Evolutionary conservation across 2,113 vertebrate genomes (phyloP), one percentile per base, ranked within the genome.

Genomic region (Tylochromis polylepis): DNA sequence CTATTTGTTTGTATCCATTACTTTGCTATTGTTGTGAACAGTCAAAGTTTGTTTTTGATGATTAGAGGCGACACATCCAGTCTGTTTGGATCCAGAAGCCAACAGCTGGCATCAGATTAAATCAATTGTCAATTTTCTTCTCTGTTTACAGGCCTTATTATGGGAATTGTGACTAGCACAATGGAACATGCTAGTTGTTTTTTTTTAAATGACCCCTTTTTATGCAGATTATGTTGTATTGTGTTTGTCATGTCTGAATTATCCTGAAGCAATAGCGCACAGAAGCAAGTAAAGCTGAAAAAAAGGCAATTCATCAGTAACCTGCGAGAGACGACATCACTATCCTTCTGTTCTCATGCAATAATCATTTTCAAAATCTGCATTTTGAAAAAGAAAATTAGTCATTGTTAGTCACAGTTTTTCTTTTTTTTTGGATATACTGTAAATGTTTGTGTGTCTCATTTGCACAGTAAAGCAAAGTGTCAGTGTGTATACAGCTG

Each of bases 1-100:
- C 77, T 55, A 87, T 91, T 88, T 86, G 77, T 88, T 91, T 88
- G 38, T 49, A 51, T 79, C 79, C 55, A 89, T 91, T 93, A 89
- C 60, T 15, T 43, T n/a, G 36, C 79, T 79, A 85, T 72, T 87
- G 46, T 83, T 89, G 22, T 38, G 20, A 67, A 84, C 41, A 75
- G 81, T 91, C 87, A 51, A 29, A 56, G 11, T 87, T 86, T 58
- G 62, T 49, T 85, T 84, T 55, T 57, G 75, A 82, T 70, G 56
- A 91, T 86, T 38, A 36, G 24, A 85, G 34, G 81, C 38, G 85
- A 79, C 78, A 60, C 41, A 38, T 2, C 46, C n/a, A 9, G 29
- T 91, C 82, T 83, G 51, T 60, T 81, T 36, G 49, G 79, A 86
- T 89, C 83, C 31, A 20, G 57, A 79, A 88, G 53, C 53, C 34